A percentile compares a stretch with the other conserved stretches of the same genome.
Conservation (phyloP, 2,888 invertebrate genomes). For the Drosophila flavopinicola region DNA sequence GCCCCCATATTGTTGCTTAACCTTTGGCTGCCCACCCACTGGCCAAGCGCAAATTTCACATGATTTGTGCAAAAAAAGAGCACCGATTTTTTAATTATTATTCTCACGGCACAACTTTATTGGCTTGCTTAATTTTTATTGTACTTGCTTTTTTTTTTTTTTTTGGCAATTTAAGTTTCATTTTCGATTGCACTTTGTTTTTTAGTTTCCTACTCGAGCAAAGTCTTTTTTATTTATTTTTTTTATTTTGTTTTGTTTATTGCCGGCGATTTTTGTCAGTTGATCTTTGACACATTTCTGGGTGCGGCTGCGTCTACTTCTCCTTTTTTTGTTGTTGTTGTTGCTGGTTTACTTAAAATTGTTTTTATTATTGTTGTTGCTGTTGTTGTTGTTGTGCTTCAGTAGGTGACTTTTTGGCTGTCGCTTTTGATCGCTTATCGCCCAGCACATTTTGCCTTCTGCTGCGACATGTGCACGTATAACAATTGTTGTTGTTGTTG, state of each 20-base stretch:
- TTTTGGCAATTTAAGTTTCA: slow-evolving; percentile 58
- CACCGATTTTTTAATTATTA: slow-evolving; percentile 64
- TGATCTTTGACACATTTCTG: slow-evolving; percentile 81
- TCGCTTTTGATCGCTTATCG: slow-evolving; percentile 70
- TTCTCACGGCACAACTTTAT: slow-evolving; percentile 67
- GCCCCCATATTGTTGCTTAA: slow-evolving; percentile 43
- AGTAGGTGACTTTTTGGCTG: slow-evolving; percentile 76
- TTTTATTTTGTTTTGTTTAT: slow-evolving; percentile 52
- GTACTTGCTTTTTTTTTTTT: slow-evolving; percentile 15
- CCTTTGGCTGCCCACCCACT: slow-evolving; percentile 59
- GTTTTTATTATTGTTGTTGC: slow-evolving; percentile 19
- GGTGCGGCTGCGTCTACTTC: slow-evolving; percentile 65
- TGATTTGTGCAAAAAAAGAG: slow-evolving; percentile 25
- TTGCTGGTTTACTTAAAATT: slow-evolving; percentile 45
- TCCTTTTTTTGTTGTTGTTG: slow-evolving; percentile 24
- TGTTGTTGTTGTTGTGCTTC: slow-evolving; percentile 43
- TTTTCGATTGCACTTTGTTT: slow-evolving; percentile 68
- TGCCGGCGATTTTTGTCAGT: slow-evolving; percentile 78
- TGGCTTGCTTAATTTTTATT: slow-evolving; percentile 5
- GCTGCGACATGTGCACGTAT: slow-evolving; percentile 75
- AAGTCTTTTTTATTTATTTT: slow-evolving; percentile 22
- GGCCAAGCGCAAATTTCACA: slow-evolving; percentile 54
- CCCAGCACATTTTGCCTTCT: slow-evolving; percentile 45
- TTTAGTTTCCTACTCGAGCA: slow-evolving; percentile 37
- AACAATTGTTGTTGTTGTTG: slow-evolving; percentile 46